These are phyloP conservation scores for Fulmarus glacialis DNA, from an alignment of 2,113 vertebrate species.

Conservation along the genomic window DNA sequence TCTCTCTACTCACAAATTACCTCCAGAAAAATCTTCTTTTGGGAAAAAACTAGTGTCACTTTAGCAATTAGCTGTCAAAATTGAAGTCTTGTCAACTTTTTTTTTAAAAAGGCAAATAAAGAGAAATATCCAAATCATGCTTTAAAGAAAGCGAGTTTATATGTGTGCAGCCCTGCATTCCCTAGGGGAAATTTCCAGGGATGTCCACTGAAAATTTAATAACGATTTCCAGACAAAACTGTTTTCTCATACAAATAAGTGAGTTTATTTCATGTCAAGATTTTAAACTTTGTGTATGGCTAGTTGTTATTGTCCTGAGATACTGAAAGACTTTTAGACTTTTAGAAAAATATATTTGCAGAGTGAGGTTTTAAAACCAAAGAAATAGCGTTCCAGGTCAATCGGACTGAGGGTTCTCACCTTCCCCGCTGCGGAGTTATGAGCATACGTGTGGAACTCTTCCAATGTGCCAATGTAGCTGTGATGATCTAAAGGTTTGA, in stretches of 20 bases:
- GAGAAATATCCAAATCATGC: background rate
- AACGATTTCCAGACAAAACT: background rate
- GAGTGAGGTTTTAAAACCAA: background rate
- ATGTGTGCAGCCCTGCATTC: background rate
- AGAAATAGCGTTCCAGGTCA: background rate
- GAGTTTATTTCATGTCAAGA: background rate
- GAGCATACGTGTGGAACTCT: accelerated
- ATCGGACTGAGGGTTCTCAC: no score
- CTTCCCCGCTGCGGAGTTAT: accelerated
- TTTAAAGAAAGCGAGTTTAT: background rate
- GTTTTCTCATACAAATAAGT: background rate
- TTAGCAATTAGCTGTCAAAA: background rate
- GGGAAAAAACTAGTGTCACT: background rate
- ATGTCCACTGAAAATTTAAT: background rate
- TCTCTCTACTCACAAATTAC: background rate
- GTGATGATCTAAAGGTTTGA: background rate
- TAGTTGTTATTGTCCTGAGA: background rate
- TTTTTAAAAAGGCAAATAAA: background rate
- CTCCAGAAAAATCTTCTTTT: background rate
- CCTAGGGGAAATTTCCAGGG: background rate
- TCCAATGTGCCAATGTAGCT: background rate
- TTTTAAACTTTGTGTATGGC: background rate
- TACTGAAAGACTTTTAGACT: background rate
- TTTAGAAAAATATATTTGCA: background rate
- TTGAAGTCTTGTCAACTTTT: background rate